Percentiles rank a stretch among this genome's conserved stretches.
phyloP scores from a whole-genome alignment of 2,797 vertebrate genomes.

The Lutjanus argentimaculatus region DNA sequence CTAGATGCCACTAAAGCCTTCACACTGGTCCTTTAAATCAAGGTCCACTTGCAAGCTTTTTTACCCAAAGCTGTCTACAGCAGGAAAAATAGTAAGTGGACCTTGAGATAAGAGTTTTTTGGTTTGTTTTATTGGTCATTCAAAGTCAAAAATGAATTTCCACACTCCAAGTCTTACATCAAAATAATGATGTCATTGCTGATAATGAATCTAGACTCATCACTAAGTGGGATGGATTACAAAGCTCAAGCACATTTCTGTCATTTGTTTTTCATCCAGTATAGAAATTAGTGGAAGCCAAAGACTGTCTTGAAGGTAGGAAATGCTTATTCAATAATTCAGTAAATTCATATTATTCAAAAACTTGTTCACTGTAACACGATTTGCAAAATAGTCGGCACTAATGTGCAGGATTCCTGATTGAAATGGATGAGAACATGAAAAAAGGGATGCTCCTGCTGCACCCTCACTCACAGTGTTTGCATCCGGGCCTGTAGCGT shows the following conservation, averaged over 20 bases:
- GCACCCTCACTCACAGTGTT: slow-evolving; percentile 25
- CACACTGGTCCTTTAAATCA: not conserved
- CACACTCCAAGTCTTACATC: too few relatives aligned
- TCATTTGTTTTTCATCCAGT: too few relatives aligned
- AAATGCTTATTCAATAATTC: not conserved
- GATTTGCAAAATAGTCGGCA: not conserved
- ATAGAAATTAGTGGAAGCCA: not conserved
- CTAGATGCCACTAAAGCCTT: too few relatives aligned
- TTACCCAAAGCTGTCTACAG: not conserved
- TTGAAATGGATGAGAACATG: slow-evolving; percentile 19
- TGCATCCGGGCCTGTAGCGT: slow-evolving; percentile 25
- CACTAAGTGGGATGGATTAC: not conserved
- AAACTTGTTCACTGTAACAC: not conserved
- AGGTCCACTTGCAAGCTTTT: not conserved
- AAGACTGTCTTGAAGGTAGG: not conserved
- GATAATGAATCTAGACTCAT: not conserved
- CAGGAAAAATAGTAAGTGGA: not conserved
- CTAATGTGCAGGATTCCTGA: slow-evolving; percentile 2
- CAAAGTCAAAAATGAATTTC: not conserved
- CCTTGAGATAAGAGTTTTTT: too few relatives aligned
- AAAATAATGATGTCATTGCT: not conserved
- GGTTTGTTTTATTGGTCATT: too few relatives aligned
- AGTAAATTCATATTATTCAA: not conserved
- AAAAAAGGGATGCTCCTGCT: not conserved
- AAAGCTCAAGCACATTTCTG: not conserved